A percentile compares a stretch with the other conserved stretches of the same genome.
Evolutionary conservation across 23 tunicate genomes (phyloP).

Genomic region (Styela clava): DNA sequence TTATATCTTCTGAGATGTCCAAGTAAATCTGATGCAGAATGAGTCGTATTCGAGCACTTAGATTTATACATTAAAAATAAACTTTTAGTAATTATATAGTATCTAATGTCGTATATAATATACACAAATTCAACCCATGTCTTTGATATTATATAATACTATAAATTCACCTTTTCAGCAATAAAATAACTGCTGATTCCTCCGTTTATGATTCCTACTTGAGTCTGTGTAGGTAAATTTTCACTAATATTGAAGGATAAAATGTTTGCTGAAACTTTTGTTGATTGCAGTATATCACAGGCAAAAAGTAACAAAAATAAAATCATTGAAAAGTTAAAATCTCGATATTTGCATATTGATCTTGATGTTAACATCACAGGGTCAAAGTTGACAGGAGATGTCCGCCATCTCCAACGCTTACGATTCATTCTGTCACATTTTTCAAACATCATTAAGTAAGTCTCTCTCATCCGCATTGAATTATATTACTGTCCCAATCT

Average conservation of each 20-base stretch:
- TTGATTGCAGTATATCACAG: not conserved
- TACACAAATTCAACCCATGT: no score
- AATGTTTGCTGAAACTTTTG: not conserved
- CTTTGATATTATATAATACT: no score
- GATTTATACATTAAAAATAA: no score
- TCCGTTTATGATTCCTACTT: constrained; percentile 1
- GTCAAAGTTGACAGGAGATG: not conserved
- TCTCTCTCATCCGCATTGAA: no score
- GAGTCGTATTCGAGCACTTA: no score
- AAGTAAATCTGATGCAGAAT: no score
- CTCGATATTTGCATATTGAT: not conserved
- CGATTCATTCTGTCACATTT: not conserved
- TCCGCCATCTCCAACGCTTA: not conserved
- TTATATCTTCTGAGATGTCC: no score
- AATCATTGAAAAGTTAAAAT: not conserved
- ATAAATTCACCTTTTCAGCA: constrained; percentile 14
- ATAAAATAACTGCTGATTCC: not conserved
- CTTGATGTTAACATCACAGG: not conserved
- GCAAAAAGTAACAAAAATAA: no score
- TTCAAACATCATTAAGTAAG: not conserved
- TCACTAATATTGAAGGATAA: constrained; percentile 19
- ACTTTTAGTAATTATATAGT: no score
- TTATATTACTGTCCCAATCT: no score
- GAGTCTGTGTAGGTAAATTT: constrained; percentile 24
- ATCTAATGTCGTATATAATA: no score